Evolutionary conservation across 1,140 invertebrate species (phyloP), one percentile per base, ranked within the genome.

Genomic region (Leptoteleia sp.): DNA sequence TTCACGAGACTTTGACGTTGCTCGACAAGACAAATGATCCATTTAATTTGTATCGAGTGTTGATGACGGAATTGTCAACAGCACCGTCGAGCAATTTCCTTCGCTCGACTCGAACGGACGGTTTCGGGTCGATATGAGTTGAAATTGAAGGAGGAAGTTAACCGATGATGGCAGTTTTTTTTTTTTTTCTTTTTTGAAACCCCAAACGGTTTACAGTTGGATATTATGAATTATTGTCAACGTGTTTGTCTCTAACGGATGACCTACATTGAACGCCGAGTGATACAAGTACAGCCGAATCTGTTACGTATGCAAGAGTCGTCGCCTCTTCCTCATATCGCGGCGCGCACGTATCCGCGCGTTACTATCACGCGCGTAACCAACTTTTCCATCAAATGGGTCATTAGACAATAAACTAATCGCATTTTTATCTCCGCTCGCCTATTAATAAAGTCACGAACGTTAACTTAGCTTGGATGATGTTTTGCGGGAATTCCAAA

Each of bases 231-330:
- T 68, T 57, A 57, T 64, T 75, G 78, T 77, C 80, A 77, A 81
- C 80, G 50, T 25, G 73, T 62, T 72, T 70, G 76, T 72, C 52
- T 81, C 73, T 83, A 83, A 83, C 82, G 82, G 83, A 81, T 84
- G 83, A 80, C 83, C 83, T 82, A 84, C 80, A 82, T 84, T 75
- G 70, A 37, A 80, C 15, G 37, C 25, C 31, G 22, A 72, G 72
- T 80, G 72, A 84, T 82, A 81, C 76, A 64, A 62, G 65, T 57
- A 62, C 64, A 76, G 33, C 55, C 72, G 61, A 72, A 78, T 79
- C 76, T 76, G 15, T 82, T 83, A 82, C 71, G 82, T 83, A 83
- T 83, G 81, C 82, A 83, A 77, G 61, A 57, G 61, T 76, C 77
- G 82, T 83, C 77, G 54, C 54, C 48, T 80, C 79, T 81, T 80